Percentiles rank a stretch among this genome's conserved stretches.
phyloP scores from a whole-genome alignment of 2,113 vertebrate genomes.

The Myanophis thanlyinensis region DNA sequence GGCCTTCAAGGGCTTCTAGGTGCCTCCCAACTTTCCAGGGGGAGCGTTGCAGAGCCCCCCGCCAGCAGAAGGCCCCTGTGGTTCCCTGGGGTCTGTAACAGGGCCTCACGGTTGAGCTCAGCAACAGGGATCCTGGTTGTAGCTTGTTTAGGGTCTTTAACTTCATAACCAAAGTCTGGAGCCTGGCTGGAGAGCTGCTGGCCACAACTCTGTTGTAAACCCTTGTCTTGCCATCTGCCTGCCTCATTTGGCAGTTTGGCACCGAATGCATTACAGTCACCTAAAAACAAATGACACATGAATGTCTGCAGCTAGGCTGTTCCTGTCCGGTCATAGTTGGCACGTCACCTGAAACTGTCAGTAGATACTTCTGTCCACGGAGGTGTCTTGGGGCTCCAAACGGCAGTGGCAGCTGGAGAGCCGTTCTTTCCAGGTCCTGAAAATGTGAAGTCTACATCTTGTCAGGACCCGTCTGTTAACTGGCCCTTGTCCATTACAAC shows the following conservation, averaged over 20 bases:
- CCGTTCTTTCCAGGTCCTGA: not conserved
- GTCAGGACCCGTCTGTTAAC: not conserved
- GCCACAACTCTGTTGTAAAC: no score
- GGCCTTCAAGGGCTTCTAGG: not conserved
- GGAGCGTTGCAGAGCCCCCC: not conserved
- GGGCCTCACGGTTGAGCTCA: not conserved
- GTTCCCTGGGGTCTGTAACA: not conserved
- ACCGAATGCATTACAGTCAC: not conserved
- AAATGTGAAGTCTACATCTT: not conserved
- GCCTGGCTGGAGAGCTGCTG: not conserved
- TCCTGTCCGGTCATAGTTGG: not conserved
- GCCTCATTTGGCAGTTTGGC: not conserved
- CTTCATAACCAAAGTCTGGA: not conserved
- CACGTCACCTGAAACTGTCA: not conserved
- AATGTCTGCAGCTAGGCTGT: not conserved
- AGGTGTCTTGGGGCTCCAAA: not conserved
- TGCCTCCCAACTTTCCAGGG: not conserved
- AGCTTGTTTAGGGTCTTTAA: not conserved
- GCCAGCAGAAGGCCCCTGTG: not conserved
- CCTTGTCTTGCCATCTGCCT: not conserved
- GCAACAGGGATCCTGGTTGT: not conserved
- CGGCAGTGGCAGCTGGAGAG: not conserved
- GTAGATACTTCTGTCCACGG: not conserved
- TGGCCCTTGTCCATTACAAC: not conserved
- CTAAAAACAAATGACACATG: not conserved